Base-by-base conservation (phyloP, 2,797 vertebrate species). In the Danio jaintianensis region DNA sequence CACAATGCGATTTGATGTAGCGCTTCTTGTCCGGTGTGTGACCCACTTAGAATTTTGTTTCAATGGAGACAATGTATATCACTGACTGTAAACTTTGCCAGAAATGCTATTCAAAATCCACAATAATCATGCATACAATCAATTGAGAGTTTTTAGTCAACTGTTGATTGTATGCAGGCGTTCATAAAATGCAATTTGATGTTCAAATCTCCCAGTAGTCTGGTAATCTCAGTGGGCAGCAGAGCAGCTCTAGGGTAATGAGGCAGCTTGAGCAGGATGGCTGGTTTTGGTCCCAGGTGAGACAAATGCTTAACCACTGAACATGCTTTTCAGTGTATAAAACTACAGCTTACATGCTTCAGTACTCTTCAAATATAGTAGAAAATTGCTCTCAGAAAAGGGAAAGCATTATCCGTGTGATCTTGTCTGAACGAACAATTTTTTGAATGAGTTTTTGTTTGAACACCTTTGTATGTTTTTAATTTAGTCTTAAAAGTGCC, bases 291-390 rank as follows among this genome's bases (percentile, higher is more conserved):
- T 78, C 76, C 81, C 81, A 61, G 70, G 76, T 69, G 77, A 83
- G 64, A 63, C 66, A 62, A 83, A 73, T 5, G 48, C 56, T 79
- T 74, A 79, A 68, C 48, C 59, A 73, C 10, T 13, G 48, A 80
- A 80, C 78, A 80, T 73, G 78, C 48, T 47, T 83, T 83, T 53
- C 70, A 42, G 55, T 59, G 79, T 61, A 43, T 61, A 67, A 69
- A 75, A 68, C 55, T 69, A 69, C 55, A 67, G 79, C 79, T 75
- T 81, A 75, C 55, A 75, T 75, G 73, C 71, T 53, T 68, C 63
- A 53, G 12, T 53, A 52, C 73, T 9, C 7, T 43, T 69, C 20
- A 52, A 81, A 13, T 62, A 75, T 18, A 13, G 47, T 22, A 64
- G 68, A 71, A 53, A 79, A 64, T 72, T 53, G 48, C 38, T 79